Evolutionary conservation across 1,140 invertebrate genomes (phyloP).

Genomic region (Bilobella aurantiaca): DNA sequence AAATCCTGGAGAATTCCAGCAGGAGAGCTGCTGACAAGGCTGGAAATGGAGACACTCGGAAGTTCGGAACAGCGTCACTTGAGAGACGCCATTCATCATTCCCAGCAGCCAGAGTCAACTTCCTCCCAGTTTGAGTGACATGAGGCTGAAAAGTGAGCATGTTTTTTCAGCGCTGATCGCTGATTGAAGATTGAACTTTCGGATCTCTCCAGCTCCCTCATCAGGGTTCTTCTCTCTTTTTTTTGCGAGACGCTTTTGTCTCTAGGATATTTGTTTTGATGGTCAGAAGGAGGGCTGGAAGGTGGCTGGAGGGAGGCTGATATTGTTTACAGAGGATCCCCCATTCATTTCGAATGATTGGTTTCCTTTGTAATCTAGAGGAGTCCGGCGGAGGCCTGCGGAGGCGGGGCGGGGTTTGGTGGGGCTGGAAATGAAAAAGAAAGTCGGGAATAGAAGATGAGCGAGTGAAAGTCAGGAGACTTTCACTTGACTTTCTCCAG

Average conservation of each 20-base stretch:
- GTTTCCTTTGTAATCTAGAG: background rate
- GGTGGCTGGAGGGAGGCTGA: background rate
- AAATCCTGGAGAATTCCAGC: too few relatives aligned
- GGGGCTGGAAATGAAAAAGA: background rate
- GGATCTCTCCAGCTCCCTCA: too few relatives aligned
- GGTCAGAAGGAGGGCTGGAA: background rate
- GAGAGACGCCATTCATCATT: background rate
- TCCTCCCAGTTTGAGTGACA: background rate
- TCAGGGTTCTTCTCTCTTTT: too few relatives aligned
- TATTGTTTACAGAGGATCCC: background rate
- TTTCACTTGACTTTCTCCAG: background rate
- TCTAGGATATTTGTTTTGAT: background rate
- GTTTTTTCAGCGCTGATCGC: too few relatives aligned
- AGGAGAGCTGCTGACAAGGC: too few relatives aligned
- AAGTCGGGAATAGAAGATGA: background rate
- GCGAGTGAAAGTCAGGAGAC: background rate
- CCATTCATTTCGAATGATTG: background rate
- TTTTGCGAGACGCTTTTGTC: background rate
- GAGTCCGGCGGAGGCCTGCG: background rate
- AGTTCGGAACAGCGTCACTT: too few relatives aligned
- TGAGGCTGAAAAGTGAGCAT: background rate
- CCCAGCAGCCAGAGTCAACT: too few relatives aligned
- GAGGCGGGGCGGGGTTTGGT: background rate
- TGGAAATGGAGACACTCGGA: too few relatives aligned
- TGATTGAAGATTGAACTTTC: too few relatives aligned